Percentiles rank a stretch among this genome's conserved stretches.
phyloP scores from a whole-genome alignment of 2,797 vertebrate species.

The Rhincodon typus region DNA sequence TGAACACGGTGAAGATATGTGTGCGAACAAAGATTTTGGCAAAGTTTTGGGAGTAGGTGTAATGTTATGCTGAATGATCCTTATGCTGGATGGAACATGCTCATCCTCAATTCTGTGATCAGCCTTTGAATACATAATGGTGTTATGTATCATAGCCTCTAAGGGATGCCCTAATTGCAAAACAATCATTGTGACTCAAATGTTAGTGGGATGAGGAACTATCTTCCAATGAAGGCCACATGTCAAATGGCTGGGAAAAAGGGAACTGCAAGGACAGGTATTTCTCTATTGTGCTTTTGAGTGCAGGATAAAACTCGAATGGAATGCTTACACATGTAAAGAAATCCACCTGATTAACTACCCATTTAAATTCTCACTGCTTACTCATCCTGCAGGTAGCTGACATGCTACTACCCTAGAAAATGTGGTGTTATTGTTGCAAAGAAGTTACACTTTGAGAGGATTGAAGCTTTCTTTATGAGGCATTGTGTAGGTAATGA shows the following conservation, averaged over 20 bases:
- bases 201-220: background rate
- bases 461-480: background rate
- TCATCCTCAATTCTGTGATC: background rate
- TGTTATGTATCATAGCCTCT: background rate
- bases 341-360: background rate
- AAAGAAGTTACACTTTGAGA: background rate
- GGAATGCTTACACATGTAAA: background rate
- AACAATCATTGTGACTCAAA: background rate
- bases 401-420: background rate
- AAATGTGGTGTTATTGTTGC: background rate
- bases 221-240: background rate
- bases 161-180: background rate
- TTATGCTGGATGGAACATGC: background rate
- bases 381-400: background rate
- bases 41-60: background rate
- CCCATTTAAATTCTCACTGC: background rate
- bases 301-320: background rate
- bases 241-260: background rate
- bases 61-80: background rate
- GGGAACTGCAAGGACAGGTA: background rate
- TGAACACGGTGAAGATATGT: background rate
- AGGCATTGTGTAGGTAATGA: background rate
- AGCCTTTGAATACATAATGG: background rate
- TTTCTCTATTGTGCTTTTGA: background rate
- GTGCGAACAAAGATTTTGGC: background rate